These are phyloP conservation scores for Pagetopsis macropterus DNA, from an alignment of 2,797 vertebrate genomes.

Conservation along the genomic window DNA sequence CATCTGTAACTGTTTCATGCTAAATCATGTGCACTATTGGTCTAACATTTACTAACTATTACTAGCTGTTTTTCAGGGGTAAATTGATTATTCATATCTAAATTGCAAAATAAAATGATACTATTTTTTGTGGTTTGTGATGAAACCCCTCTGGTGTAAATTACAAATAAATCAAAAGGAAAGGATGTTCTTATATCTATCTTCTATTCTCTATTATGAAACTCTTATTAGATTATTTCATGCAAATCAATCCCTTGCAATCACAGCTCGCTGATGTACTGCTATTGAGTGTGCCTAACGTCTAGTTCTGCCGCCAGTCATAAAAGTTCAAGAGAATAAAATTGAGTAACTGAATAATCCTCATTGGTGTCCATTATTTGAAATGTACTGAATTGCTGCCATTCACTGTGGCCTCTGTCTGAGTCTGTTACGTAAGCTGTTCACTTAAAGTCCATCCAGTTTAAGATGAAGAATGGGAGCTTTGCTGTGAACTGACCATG, in stretches of 20 bases:
- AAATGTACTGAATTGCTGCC: conserved; percentile 15
- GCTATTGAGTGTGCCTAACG: conserved; percentile 14
- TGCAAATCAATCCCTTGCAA: background rate
- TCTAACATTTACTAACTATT: background rate
- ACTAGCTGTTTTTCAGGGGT: background rate
- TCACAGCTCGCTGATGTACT: background rate
- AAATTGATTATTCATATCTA: background rate
- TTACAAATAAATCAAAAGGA: conserved; percentile 1
- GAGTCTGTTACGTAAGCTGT: conserved; percentile 7
- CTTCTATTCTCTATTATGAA: background rate
- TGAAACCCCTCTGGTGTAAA: conserved; percentile 2
- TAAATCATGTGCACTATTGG: background rate
- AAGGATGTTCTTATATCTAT: background rate
- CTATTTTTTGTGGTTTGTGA: conserved; percentile 1
- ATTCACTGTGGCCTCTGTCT: conserved; percentile 1
- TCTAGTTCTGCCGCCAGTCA: conserved; percentile 5
- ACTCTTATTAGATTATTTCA: background rate
- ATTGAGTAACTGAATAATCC: conserved; percentile 9
- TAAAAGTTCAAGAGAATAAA: conserved; percentile 21
- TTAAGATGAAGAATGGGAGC: conserved; percentile 27
- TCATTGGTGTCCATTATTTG: conserved; percentile 4
- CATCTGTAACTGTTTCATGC: background rate
- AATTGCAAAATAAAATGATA: conserved; percentile 9
- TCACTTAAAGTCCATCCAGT: conserved; percentile 21
- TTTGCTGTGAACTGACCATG: conserved; percentile 1